phyloP scores from a whole-genome alignment of 2,113 vertebrate genomes.

The Oenanthe melanoleuca region DNA sequence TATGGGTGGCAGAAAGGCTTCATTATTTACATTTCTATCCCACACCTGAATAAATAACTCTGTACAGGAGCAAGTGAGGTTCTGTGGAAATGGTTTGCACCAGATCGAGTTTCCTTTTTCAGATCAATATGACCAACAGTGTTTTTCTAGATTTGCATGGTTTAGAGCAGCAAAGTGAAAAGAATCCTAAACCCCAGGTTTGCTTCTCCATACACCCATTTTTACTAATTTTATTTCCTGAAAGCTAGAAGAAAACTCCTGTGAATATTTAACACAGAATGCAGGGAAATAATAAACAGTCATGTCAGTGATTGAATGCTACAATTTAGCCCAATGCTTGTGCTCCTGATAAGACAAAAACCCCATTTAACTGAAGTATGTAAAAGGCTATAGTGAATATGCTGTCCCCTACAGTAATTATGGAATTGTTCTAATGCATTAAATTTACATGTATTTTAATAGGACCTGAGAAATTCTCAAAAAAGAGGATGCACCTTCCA shows the following conservation, averaged over 20 bases:
- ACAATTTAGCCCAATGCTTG: background rate
- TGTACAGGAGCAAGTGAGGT: background rate
- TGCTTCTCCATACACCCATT: background rate
- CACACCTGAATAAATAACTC: slow-evolving; percentile 58
- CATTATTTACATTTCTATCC: slow-evolving; percentile 17
- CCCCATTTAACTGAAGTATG: background rate
- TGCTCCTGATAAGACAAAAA: background rate
- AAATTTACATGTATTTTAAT: background rate
- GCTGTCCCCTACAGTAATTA: background rate
- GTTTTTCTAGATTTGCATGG: background rate
- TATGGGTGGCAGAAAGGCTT: slow-evolving; percentile 15
- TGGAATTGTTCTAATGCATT: background rate
- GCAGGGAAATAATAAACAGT: background rate
- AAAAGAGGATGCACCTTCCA: background rate
- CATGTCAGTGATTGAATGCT: background rate
- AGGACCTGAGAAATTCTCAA: background rate
- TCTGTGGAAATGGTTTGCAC: background rate
- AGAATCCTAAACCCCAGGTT: background rate
- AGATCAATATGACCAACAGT: background rate
- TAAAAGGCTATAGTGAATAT: background rate
- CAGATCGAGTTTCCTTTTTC: background rate
- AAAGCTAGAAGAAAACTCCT: background rate
- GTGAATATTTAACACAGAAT: background rate
- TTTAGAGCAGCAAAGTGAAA: background rate
- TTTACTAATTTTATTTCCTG: background rate